Evolutionary conservation across 2,113 vertebrate species (phyloP).

Genomic region (Mungos mungo): DNA sequence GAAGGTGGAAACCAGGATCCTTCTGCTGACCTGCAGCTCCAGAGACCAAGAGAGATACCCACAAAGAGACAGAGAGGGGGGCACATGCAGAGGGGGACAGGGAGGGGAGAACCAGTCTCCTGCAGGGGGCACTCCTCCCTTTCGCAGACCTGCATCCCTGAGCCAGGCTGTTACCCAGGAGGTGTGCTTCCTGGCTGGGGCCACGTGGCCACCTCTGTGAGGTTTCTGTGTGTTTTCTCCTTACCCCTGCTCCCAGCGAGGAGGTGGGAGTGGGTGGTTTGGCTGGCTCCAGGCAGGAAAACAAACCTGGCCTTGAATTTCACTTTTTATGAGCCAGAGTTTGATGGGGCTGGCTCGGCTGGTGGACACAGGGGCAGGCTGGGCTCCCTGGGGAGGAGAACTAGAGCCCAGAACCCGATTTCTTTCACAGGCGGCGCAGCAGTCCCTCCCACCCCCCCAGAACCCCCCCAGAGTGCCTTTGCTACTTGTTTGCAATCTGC

Average conservation of each 20-base stretch:
- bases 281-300: constrained; percentile 75
- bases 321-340: constrained; percentile 80
- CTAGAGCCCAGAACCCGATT: constrained; percentile 78
- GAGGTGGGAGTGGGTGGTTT: constrained; percentile 76
- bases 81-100: not conserved
- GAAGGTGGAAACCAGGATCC: not conserved
- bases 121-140: not conserved
- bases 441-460: not conserved
- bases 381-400: constrained; percentile 74
- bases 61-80: not conserved
- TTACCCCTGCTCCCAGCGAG: not conserved
- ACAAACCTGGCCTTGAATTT: constrained; percentile 77
- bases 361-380: constrained; percentile 69
- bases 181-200: constrained; percentile 66
- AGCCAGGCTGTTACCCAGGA: constrained; percentile 5
- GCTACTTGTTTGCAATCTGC: constrained; percentile 60
- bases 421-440: constrained; percentile 82
- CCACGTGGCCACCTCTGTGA: constrained; percentile 48
- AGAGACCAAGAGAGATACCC: not conserved
- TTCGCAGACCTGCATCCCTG: not conserved
- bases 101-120: not conserved
- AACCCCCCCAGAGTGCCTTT: constrained; percentile 57
- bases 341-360: constrained; percentile 80
- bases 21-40: not conserved
- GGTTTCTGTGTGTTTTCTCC: constrained; percentile 69